Evolutionary conservation across 2,888 invertebrate species (phyloP).

Genomic region (Meloe dianella): DNA sequence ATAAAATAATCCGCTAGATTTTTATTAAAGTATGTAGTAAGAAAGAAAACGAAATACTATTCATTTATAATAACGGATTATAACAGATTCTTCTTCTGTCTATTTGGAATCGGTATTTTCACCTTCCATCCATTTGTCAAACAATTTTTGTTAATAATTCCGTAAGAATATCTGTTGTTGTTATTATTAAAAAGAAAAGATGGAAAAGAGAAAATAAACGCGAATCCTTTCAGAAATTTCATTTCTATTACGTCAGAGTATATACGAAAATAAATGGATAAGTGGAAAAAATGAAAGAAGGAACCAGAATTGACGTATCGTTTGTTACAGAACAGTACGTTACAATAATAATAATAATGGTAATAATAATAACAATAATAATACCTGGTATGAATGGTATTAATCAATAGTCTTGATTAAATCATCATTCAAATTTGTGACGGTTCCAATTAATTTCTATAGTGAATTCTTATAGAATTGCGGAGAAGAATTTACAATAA

Average conservation of each 20-base stretch:
- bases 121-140: background rate
- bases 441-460: background rate
- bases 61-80: background rate
- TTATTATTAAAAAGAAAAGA: background rate
- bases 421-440: background rate
- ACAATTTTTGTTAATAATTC: constrained; percentile 13
- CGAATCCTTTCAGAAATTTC: constrained; percentile 20
- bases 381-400: background rate
- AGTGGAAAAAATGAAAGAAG: constrained; percentile 23
- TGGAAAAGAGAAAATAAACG: constrained; percentile 13
- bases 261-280: constrained; percentile 24
- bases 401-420: background rate
- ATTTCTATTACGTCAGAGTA: constrained; percentile 21
- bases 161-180: background rate
- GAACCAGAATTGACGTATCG: constrained; percentile 20
- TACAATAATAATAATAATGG: background rate
- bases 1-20: background rate
- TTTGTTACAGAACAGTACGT: constrained; percentile 14
- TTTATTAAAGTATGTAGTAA: background rate
- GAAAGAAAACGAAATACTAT: background rate
- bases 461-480: background rate
- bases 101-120: background rate
- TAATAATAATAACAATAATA: background rate
- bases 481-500: constrained; percentile 36
- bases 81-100: background rate